Conservation (phyloP, 2,113 vertebrate genomes). For the Ciconia maguari region DNA sequence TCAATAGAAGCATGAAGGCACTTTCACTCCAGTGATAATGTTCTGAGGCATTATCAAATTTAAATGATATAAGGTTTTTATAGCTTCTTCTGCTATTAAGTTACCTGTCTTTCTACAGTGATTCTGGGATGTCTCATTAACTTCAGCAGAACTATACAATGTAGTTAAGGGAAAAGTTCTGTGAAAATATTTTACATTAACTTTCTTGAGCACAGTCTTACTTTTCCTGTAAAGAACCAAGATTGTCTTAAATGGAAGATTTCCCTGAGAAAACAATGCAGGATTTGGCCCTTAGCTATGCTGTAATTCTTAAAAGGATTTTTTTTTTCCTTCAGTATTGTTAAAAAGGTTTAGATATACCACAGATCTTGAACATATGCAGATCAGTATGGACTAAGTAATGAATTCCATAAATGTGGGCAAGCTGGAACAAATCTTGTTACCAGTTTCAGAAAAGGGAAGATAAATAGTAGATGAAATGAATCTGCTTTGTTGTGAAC, state of each 20-base stretch:
- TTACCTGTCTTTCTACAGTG: neutral
- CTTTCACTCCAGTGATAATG: neutral
- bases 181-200: neutral
- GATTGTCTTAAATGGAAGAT: neutral
- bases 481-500: neutral
- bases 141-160: neutral
- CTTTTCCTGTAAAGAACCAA: neutral
- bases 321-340: neutral
- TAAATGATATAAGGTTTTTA: constrained; percentile 9
- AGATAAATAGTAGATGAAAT: neutral
- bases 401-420: neutral
- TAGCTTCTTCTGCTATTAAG: neutral
- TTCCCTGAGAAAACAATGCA: neutral
- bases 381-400: neutral
- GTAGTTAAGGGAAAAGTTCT: neutral
- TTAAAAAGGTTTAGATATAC: neutral
- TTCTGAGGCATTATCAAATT: neutral
- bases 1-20: neutral
- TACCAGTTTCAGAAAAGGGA: neutral
- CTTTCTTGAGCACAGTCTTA: neutral
- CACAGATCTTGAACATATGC: neutral
- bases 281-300: neutral
- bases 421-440: neutral
- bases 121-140: constrained; percentile 10
- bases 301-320: neutral